Conservation (phyloP, 1,140 invertebrate genomes). For the Anadara kagoshimensis region DNA sequence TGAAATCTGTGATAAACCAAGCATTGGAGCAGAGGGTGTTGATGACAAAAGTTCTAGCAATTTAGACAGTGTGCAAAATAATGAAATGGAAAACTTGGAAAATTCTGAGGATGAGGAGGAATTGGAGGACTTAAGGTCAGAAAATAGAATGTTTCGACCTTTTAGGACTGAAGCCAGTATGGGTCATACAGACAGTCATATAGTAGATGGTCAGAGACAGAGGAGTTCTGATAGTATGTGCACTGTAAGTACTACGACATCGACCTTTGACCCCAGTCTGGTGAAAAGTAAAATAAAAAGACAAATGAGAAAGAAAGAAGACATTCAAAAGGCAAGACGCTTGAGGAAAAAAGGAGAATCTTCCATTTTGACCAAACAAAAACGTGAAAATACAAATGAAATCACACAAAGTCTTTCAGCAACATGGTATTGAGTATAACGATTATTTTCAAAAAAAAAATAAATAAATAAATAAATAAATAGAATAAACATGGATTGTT, state of each 20-base stretch:
- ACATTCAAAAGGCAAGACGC: slow-evolving; percentile 80
- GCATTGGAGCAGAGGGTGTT: no score
- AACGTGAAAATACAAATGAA: slow-evolving; percentile 88
- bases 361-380: slow-evolving; percentile 86
- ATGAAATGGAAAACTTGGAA: not conserved
- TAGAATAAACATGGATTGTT: no score
- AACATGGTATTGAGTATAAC: slow-evolving; percentile 51
- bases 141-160: slow-evolving; percentile 56
- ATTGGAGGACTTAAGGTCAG: slow-evolving; percentile 54
- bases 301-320: slow-evolving; percentile 80
- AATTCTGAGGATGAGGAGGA: slow-evolving; percentile 15
- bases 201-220: slow-evolving; percentile 28
- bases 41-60: no score
- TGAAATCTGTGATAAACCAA: no score
- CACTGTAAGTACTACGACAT: slow-evolving; percentile 77
- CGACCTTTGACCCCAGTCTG: slow-evolving; percentile 91
- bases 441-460: no score
- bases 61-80: no score
- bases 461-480: no score
- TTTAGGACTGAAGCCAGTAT: slow-evolving; percentile 61
- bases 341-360: slow-evolving; percentile 94
- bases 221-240: slow-evolving; percentile 73
- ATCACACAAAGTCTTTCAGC: slow-evolving; percentile 78
- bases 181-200: slow-evolving; percentile 62
- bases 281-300: slow-evolving; percentile 86